Percentiles rank a stretch among this genome's conserved stretches.
phyloP scores from a whole-genome alignment of 1,140 invertebrate genomes.

The Leptestheria dahalacensis region DNA sequence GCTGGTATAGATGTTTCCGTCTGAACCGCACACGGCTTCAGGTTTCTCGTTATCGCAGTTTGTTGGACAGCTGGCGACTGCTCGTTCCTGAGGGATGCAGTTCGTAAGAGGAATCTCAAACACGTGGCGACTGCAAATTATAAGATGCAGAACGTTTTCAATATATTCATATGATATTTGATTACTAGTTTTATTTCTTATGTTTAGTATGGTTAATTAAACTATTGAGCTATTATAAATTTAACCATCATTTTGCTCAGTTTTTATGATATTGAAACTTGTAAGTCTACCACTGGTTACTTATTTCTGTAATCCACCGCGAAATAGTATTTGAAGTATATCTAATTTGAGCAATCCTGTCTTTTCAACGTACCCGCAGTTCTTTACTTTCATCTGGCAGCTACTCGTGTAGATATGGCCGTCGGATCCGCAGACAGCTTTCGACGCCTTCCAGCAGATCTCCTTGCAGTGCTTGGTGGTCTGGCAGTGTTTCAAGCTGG shows the following conservation, averaged over 20 bases:
- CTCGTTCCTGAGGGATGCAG: slow-evolving; percentile 59
- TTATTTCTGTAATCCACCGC: not conserved
- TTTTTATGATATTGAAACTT: no score
- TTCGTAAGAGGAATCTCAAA: slow-evolving; percentile 80
- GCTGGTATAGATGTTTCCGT: slow-evolving; percentile 71
- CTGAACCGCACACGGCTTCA: slow-evolving; percentile 64
- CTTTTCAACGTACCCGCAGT: slow-evolving; percentile 63
- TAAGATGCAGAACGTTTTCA: no score
- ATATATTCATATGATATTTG: no score
- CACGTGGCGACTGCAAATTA: slow-evolving; percentile 58
- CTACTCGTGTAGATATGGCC: slow-evolving; percentile 78
- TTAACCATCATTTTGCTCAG: no score
- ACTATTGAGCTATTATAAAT: no score
- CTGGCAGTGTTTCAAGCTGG: slow-evolving; percentile 73
- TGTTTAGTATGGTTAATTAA: no score
- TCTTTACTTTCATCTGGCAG: slow-evolving; percentile 81
- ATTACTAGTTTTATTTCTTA: no score
- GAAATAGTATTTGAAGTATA: not conserved
- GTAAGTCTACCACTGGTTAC: not conserved
- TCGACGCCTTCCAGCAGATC: slow-evolving; percentile 71
- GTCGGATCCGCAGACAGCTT: slow-evolving; percentile 82
- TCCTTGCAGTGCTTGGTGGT: slow-evolving; percentile 80
- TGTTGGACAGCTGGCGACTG: slow-evolving; percentile 42
- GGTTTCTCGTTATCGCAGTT: slow-evolving; percentile 44
- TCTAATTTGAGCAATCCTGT: not conserved